Base-by-base conservation (phyloP, 2,113 vertebrate genomes). In the Condylura cristata region DNA sequence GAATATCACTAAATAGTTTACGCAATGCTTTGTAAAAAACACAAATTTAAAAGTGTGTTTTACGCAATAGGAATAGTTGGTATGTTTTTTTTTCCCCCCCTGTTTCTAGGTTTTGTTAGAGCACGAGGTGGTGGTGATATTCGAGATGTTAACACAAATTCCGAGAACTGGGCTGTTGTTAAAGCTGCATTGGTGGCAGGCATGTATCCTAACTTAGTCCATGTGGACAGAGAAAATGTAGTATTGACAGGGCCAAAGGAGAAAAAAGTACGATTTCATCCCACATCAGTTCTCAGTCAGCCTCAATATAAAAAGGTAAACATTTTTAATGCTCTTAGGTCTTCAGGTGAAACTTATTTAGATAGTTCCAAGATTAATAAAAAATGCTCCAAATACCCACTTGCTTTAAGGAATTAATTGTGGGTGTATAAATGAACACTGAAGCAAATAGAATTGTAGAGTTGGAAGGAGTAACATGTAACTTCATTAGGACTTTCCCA, bases 111-210 rank as follows among this genome's bases (percentile, higher is more conserved):
- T 97, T 99, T 99, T 97, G 98, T 99, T 94, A 99, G 99, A 88
- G 98, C 98, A 20, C 98, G 99, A 78, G 99, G 99, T 37, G 98
- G 98, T 84, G 98, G 98, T 1, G 99, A 99, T 94, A 99, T 99
- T 95, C 99, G 99, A 30, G 99, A 99, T 51, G 99, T 99, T 86
- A 99, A 99, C 92, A 93, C 98, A 89, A 99, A 99, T 95, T 99
- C 99, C 1, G 99, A 99, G 83, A 99, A 99, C 97, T 99, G 99
- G 99, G 98, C 99, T 6, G 98, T 99, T 6, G 98, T 99, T 86
- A 99, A 99, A 97, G 99, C 99, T 66, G 99, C 99, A 0, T 96
- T 99, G 96, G 98, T 99, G 88, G 98, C 99, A 3, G 99, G 99
- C 34, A 99, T 99, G 99, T 99, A 99, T 96, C 99, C 99, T 80